A percentile compares a stretch with the other conserved stretches of the same genome.
Evolutionary conservation across 2,113 vertebrate species (phyloP).

Genomic region (Podiceps cristatus): DNA sequence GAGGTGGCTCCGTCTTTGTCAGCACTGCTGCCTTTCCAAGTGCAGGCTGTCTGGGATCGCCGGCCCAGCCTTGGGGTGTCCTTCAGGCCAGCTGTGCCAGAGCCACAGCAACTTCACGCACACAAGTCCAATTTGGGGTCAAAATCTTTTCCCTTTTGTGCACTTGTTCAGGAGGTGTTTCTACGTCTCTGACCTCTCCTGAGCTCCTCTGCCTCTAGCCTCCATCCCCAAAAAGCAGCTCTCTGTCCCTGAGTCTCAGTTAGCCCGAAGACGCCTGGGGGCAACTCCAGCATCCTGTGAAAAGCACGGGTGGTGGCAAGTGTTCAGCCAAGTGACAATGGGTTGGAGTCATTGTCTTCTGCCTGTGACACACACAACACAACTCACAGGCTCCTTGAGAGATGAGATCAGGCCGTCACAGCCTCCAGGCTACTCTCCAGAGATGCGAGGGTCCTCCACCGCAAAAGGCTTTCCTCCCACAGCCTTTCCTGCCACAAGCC

Average conservation of each 20-base stretch:
- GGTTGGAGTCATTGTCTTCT: neutral
- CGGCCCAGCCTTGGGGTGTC: neutral
- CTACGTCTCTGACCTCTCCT: neutral
- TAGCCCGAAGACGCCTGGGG: constrained; percentile 7
- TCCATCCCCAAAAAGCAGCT: neutral
- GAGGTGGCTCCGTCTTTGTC: neutral
- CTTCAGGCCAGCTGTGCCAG: neutral
- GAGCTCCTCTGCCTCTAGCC: neutral
- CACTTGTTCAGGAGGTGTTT: neutral
- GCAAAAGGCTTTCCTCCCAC: neutral
- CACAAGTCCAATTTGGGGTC: neutral
- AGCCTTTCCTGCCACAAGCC: constrained; percentile 2
- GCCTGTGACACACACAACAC: constrained; percentile 33
- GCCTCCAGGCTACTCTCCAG: constrained; percentile 48
- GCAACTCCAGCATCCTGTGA: neutral
- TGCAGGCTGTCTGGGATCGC: neutral
- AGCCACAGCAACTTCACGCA: neutral
- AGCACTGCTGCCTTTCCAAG: neutral
- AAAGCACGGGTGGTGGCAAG: neutral
- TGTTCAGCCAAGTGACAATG: neutral
- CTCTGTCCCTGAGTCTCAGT: neutral
- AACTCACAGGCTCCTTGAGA: constrained; percentile 26
- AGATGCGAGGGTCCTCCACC: neutral
- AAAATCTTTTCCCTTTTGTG: neutral
- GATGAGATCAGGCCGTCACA: constrained; percentile 43